These are phyloP conservation scores for Pogoniulus pusillus DNA, from an alignment of 2,797 vertebrate species.

Conservation along the genomic window DNA sequence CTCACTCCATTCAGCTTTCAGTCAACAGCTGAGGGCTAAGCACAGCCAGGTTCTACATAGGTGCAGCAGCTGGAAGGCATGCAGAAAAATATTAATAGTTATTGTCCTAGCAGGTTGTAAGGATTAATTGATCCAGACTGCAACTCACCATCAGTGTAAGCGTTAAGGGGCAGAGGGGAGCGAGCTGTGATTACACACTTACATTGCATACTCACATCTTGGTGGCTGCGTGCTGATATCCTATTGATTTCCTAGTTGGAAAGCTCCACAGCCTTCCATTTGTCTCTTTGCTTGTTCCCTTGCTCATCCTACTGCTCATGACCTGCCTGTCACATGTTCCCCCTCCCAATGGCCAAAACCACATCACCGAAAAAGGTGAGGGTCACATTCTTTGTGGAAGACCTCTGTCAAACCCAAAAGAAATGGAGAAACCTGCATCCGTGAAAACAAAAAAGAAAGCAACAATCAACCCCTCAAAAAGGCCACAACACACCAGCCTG, in stretches of 20 bases:
- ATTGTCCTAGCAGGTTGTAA: constrained; percentile 25
- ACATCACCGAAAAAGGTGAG: neutral
- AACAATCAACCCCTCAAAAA: too few relatives aligned
- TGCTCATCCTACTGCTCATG: neutral
- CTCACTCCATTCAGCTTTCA: neutral
- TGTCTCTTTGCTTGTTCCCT: neutral
- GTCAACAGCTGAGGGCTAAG: neutral
- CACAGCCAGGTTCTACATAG: neutral
- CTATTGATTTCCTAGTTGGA: constrained; percentile 54
- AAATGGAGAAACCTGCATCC: neutral
- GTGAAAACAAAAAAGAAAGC: neutral
- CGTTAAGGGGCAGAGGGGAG: constrained; percentile 31
- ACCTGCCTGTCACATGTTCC: neutral
- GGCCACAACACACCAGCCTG: neutral
- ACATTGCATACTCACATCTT: constrained; percentile 11
- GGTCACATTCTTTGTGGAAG: neutral
- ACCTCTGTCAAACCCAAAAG: neutral
- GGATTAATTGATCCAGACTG: constrained; percentile 51
- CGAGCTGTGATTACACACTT: constrained; percentile 25
- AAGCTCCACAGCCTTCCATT: neutral
- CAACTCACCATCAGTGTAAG: constrained; percentile 14
- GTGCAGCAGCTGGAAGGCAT: neutral
- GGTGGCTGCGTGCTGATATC: neutral
- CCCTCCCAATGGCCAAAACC: neutral
- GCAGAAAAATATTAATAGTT: constrained; percentile 44